Base-by-base conservation (phyloP, 2,113 vertebrate genomes). In the Loxodonta africana region DNA sequence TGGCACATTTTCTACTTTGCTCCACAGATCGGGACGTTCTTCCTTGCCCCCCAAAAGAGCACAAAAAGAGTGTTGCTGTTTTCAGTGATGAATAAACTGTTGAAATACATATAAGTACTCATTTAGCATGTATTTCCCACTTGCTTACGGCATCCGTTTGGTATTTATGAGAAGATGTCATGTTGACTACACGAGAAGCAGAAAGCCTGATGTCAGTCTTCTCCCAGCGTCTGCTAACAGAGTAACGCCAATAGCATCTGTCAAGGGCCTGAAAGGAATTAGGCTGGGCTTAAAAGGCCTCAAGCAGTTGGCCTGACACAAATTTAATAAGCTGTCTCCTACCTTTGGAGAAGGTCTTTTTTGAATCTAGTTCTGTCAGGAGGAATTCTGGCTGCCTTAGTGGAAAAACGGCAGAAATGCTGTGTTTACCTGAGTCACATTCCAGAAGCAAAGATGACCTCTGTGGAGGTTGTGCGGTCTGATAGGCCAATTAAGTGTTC, bases 241-340 rank as follows among this genome's bases (percentile, higher is more conserved):
- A 92, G 71, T 37, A 37, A 81, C 69, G 91, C 81, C 81, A 94
- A 94, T 97, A 97, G 81, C 77, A 33, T 6, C 25, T 77, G 87
- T 90, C 91, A 44, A 71, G 91, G 57, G 33, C 76, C 87, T 48
- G 57, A 91, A 90, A 96, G 90, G 48, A 89, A 93, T 84, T 69
- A 87, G 93, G 83, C 90, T 30, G 37, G 53, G 51, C 57, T 86
- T 65, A 69, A 93, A 91, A 83, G 83, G n/a, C 37, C 65, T 80
- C 92, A 82, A 83, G 48, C 83, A 46, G 83, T 26, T 60, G 60
- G 37, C 80, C 69, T 91, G 96, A 94, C 80, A 83, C 77, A 96
- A 53, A 81, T 94, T 84, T 97, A 97, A 97, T 92, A 92, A 97
- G 80, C 89, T 84, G 91, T 73, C 89, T 91, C 73, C 51, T 96